These are phyloP conservation scores for Caenorhabditis sp. DNA, from an alignment of 2,888 invertebrate genomes.

Conservation along the genomic window DNA sequence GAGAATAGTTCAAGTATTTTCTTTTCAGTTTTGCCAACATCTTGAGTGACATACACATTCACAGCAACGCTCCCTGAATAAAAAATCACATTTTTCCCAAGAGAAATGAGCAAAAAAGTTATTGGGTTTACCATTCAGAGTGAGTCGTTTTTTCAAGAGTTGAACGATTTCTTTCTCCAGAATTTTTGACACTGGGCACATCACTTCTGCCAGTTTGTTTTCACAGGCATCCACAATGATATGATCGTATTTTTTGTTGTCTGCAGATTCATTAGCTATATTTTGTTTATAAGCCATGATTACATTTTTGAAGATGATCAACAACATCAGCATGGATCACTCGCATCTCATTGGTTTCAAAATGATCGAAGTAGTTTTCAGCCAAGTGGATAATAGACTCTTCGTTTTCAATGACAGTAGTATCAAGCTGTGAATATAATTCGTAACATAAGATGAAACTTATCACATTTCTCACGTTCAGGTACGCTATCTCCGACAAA, in stretches of 20 bases:
- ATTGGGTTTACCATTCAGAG: conserved; percentile 7
- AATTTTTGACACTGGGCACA: conserved; percentile 55
- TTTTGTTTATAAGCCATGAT: neutral
- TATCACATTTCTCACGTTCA: conserved; percentile 41
- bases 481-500: conserved; percentile 58
- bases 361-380: conserved; percentile 63
- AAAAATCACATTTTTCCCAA: no score
- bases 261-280: neutral
- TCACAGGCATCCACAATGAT: conserved; percentile 68
- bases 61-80: conserved; percentile 47
- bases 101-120: no score
- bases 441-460: neutral
- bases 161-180: conserved; percentile 19
- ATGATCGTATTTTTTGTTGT: conserved; percentile 54
- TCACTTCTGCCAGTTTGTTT: conserved; percentile 38
- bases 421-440: conserved; percentile 56
- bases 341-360: conserved; percentile 46
- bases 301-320: conserved; percentile 33
- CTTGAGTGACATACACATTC: conserved; percentile 42
- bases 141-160: conserved; percentile 45
- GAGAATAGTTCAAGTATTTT: conserved; percentile 45
- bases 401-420: conserved; percentile 68
- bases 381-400: conserved; percentile 59
- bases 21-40: conserved; percentile 24
- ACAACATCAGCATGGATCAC: conserved; percentile 57